Base-by-base conservation (phyloP, 92 coral and sea anemone species). In the Nematostella vectensis region DNA sequence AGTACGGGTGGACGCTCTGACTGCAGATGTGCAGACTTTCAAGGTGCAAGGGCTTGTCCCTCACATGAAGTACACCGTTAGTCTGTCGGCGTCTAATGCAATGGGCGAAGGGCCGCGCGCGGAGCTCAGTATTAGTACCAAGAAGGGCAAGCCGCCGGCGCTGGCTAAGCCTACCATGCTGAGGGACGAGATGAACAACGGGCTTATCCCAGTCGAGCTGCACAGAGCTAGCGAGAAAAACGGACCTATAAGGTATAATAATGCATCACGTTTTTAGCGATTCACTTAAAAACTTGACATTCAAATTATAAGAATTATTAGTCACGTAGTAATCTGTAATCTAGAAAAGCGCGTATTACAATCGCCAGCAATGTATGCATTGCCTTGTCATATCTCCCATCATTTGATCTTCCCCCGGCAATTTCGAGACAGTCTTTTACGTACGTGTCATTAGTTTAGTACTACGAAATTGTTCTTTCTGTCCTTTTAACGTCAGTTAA, bases 201-300 rank as follows among this genome's bases (percentile, higher is more conserved):
- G 78, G 29, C 87, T 58, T 56, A 76, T 93, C 11, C 85, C 93
- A n/a, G 51, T 89, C 15, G 50, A 48, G 25, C 19, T 89, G 63
- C 68, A 67, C 29, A 64, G 53, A 2, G 97, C 86, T 20, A 67
- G 89, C 3, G 97, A 75, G 23, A 73, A 67, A 21, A 78, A 93
- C 54, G 96, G 99, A 12, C 97, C 97, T 9, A 57, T 89, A 56
- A 89, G 95, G 97, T 89, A 57, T 39, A 8, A n/a, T n/a, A n/a
- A n/a, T n/a, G n/a, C n/a, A 9, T 22, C 4, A 50, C 8, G 13
- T 13, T 13, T 15, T 48, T n/a, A n/a, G n/a, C n/a, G n/a, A n/a
- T n/a, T n/a, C n/a, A n/a, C n/a, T n/a, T n/a, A n/a, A n/a, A n/a
- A n/a, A n/a, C n/a, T n/a, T n/a, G n/a, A n/a, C n/a, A n/a, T n/a